Evolutionary conservation across 2,888 invertebrate species (phyloP).

Genomic region (Lysandra coridon): DNA sequence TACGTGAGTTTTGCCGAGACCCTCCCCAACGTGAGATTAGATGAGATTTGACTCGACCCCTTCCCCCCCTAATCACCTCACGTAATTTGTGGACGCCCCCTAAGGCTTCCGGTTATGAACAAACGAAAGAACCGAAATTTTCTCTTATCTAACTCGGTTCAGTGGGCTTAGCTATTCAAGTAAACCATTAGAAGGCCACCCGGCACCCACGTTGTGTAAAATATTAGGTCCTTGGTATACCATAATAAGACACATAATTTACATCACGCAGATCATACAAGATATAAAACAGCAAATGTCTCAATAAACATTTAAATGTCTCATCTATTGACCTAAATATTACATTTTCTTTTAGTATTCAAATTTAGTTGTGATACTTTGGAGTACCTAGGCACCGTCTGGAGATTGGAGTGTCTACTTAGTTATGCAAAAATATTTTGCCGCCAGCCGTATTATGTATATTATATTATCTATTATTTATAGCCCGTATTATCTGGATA

Average conservation of each 20-base stretch:
- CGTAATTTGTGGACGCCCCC: no score
- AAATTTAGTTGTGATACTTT: background rate
- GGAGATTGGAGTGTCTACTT: conserved; percentile 10
- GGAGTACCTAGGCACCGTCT: background rate
- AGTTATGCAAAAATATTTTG: conserved; percentile 12
- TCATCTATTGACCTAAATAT: conserved; percentile 3
- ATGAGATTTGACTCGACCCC: no score
- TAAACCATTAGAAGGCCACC: no score
- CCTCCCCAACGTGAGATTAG: no score
- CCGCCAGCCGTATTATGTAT: conserved; percentile 18
- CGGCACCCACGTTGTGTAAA: no score
- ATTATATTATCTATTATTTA: conserved; percentile 9
- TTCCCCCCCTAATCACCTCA: no score
- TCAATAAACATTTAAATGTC: no score
- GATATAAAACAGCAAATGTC: background rate
- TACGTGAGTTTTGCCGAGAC: no score
- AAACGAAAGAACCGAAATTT: background rate
- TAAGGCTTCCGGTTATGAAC: no score
- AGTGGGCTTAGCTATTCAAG: background rate
- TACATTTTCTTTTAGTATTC: conserved; percentile 1
- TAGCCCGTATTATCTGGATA: background rate
- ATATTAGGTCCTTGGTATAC: no score
- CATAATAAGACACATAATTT: no score
- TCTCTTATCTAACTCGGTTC: background rate
- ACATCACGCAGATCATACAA: no score